Percentiles rank a stretch among this genome's conserved stretches.
phyloP scores from a whole-genome alignment of 2,113 vertebrate genomes.

The Emydocephalus ijimae region DNA sequence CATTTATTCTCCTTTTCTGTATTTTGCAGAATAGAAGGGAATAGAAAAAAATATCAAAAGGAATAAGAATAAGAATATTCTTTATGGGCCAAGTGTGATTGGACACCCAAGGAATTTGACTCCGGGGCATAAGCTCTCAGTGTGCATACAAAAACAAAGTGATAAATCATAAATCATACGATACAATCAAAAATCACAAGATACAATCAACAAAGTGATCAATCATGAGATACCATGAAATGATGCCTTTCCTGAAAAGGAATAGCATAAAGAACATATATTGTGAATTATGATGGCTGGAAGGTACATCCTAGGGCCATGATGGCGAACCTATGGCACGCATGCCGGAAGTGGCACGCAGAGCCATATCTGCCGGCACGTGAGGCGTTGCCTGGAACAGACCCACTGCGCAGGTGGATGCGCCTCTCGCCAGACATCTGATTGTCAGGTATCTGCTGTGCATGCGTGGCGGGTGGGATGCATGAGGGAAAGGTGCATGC shows the following conservation, averaged over 20 bases:
- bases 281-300: not conserved
- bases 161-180: not conserved
- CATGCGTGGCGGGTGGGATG: no score
- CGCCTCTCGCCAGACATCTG: no score
- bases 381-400: no score
- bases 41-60: not conserved
- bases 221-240: not conserved
- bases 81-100: not conserved
- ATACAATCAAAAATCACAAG: no score
- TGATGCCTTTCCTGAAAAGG: not conserved
- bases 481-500: no score
- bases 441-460: no score
- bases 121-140: not conserved
- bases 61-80: not conserved
- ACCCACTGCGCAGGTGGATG: no score
- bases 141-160: not conserved
- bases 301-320: not conserved
- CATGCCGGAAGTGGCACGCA: no score
- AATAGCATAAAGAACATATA: not conserved
- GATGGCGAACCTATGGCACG: no score
- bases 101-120: not conserved
- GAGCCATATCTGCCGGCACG: no score
- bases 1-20: not conserved
- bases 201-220: not conserved
- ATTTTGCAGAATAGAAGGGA: not conserved